These are phyloP conservation scores for Ictidomys tridecemlineatus DNA, from an alignment of 2,113 vertebrate species.

Conservation along the genomic window DNA sequence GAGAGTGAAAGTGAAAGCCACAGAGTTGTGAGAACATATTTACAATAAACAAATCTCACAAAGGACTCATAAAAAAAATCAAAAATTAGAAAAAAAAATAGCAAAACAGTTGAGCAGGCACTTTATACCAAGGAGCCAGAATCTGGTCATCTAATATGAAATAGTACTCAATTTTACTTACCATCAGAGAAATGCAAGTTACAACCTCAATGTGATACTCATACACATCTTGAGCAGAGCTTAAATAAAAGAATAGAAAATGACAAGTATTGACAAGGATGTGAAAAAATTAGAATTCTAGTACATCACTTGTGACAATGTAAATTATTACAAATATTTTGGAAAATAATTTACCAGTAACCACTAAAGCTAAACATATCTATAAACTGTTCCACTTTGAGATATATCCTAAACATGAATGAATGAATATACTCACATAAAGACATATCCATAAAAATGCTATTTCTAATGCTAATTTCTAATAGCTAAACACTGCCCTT, in stretches of 20 bases:
- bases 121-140: background rate
- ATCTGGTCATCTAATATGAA: background rate
- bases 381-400: background rate
- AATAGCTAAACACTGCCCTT: background rate
- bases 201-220: background rate
- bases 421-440: background rate
- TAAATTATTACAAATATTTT: background rate
- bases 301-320: background rate
- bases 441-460: background rate
- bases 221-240: background rate
- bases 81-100: background rate
- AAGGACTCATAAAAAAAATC: background rate
- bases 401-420: background rate
- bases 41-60: background rate
- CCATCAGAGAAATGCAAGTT: background rate
- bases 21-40: background rate
- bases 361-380: background rate
- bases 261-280: background rate
- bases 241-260: slow-evolving; percentile 8
- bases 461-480: background rate
- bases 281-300: background rate
- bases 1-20: background rate
- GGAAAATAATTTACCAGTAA: background rate
- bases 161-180: background rate
- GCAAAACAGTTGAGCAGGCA: background rate